Percentiles rank a stretch among this genome's conserved stretches.
phyloP scores from a whole-genome alignment of 2,888 invertebrate genomes.

The Pseudoips prasinana region DNA sequence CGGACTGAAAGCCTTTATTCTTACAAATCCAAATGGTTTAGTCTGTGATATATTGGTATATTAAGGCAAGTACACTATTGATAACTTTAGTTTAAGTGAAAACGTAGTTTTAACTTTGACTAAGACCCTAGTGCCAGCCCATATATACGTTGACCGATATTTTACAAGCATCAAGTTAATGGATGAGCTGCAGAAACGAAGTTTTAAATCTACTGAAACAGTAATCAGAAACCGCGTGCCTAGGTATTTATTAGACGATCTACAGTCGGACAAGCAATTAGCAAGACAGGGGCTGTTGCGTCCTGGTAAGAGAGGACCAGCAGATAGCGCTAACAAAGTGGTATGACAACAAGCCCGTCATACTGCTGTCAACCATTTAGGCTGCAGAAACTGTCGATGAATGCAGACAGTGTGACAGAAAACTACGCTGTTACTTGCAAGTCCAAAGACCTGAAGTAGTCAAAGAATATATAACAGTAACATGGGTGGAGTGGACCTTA shows the following conservation, averaged over 20 bases:
- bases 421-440: neutral
- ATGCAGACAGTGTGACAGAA: neutral
- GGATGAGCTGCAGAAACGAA: constrained; percentile 1
- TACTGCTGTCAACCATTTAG: neutral
- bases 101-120: constrained; percentile 7
- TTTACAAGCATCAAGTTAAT: constrained; percentile 8
- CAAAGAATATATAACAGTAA: constrained; percentile 1
- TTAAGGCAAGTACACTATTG: constrained; percentile 1
- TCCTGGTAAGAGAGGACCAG: neutral
- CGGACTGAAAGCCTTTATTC: constrained; percentile 2
- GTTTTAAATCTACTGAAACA: constrained; percentile 6
- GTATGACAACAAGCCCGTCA: constrained; percentile 2
- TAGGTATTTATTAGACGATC: neutral
- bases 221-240: constrained; percentile 6
- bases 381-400: neutral
- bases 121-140: constrained; percentile 11
- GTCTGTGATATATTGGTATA: neutral
- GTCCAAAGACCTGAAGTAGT: neutral
- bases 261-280: neutral
- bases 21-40: neutral
- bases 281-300: neutral
- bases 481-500: constrained; percentile 1
- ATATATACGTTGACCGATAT: constrained; percentile 15
- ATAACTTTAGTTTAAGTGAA: constrained; percentile 3
- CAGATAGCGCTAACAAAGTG: neutral